These are phyloP conservation scores for Tetrao urogallus DNA, from an alignment of 2,113 vertebrate species.

Conservation along the genomic window DNA sequence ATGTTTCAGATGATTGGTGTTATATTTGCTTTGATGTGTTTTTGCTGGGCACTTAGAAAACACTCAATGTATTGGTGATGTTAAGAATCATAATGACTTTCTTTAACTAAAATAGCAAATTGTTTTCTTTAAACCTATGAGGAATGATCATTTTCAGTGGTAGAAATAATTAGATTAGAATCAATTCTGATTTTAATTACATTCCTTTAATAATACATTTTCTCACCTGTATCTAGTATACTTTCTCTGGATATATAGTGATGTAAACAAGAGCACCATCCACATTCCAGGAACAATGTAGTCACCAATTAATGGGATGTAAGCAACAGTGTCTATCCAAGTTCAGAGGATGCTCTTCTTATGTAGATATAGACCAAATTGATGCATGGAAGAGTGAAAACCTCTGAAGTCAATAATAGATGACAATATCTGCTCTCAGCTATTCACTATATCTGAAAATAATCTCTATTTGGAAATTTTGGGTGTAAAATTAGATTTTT, in stretches of 20 bases:
- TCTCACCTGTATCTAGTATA: background rate
- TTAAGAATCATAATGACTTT: background rate
- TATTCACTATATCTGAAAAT: background rate
- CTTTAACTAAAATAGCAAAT: background rate
- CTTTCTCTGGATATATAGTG: background rate
- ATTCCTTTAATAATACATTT: background rate
- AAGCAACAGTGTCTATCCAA: background rate
- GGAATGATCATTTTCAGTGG: background rate
- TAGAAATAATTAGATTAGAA: background rate
- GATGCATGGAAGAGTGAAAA: background rate
- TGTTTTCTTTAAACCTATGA: background rate
- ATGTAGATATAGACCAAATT: background rate
- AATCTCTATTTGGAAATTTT: background rate
- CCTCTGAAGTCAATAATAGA: background rate
- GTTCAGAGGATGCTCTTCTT: background rate
- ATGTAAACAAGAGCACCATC: background rate
- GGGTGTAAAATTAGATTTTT: background rate
- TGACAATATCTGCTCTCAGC: background rate
- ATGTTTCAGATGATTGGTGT: conserved; percentile 5
- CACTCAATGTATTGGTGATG: background rate
- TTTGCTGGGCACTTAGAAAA: background rate
- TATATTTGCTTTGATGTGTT: background rate
- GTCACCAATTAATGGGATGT: background rate
- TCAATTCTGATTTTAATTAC: background rate
- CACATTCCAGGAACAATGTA: background rate